Evolutionary conservation across 2,888 invertebrate genomes (phyloP), one percentile per base, ranked within the genome.

Genomic region (Mythimna lalbum): DNA sequence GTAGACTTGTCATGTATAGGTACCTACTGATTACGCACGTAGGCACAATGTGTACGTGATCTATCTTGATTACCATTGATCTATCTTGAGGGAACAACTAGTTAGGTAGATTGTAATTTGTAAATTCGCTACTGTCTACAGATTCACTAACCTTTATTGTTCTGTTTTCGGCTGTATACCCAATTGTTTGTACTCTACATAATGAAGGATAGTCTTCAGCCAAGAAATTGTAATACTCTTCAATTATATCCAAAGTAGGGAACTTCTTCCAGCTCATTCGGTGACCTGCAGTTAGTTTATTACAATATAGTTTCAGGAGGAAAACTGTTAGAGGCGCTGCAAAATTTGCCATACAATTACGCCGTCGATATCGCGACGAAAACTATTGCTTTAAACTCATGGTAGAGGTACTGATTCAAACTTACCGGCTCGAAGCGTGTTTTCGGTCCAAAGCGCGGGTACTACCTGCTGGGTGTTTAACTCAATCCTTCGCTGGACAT

Each of bases 181-280:
- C 91, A 64, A 91, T 87, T 31, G 50, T 79, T 52, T 81, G 73
- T 39, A 89, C 56, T 65, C 78, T 85, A 77, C 89, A 88, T 57
- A 91, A 78, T 2, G 90, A 89, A n/a, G 88, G 81, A 73, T 85
- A 91, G 12, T 84, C 86, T 36, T 87, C 85, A 0, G 78, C 64
- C 17, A 91, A 33, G 62, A 78, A 87, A 33, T 83, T 68, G 27
- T 86, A 83, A 73, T 86, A 92, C 69, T 91, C 90, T 9, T 90
- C 80, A 21, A 92, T 88, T 7, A 89, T 75, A 61, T 80, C 69
- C 50, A 87, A 63, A 14, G 87, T 81, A n/a, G 90, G 91, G 62
- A 84, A 92, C 23, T 82, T 77, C 1, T 83, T 78, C 87, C 88
- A 92, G 57, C 78, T 80, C 63, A 91, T 76, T 47, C 90, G 83